phyloP scores from a whole-genome alignment of 2,888 invertebrate species.

The Amblyteles armatorius region DNA sequence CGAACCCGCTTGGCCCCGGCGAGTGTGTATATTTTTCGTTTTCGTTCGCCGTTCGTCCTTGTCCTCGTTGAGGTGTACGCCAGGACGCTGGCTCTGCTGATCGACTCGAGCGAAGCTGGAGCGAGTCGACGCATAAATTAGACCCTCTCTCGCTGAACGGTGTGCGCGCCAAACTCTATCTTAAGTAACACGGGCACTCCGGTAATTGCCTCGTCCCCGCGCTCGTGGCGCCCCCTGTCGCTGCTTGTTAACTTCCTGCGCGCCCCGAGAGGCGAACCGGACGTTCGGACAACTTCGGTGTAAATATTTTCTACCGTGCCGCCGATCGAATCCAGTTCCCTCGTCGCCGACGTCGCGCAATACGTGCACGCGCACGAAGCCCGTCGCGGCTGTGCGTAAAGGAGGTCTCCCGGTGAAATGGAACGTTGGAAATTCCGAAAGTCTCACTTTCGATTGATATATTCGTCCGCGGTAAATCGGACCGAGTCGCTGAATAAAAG shows the following conservation, averaged over 20 bases:
- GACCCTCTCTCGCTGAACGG: constrained; percentile 45
- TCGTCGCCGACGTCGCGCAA: not conserved
- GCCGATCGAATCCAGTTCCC: constrained; percentile 14
- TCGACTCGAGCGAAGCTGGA: constrained; percentile 41
- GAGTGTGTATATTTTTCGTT: constrained; percentile 25
- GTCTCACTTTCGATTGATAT: constrained; percentile 28
- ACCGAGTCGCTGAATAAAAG: constrained; percentile 43
- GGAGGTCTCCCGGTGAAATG: not conserved
- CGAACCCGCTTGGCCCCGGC: constrained; percentile 25
- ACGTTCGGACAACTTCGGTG: constrained; percentile 56
- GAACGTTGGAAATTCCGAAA: not conserved
- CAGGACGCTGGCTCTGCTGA: constrained; percentile 7
- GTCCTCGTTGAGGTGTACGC: constrained; percentile 19
- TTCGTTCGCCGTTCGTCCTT: constrained; percentile 10
- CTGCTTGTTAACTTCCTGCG: constrained; percentile 63
- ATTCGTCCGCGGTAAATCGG: constrained; percentile 17
- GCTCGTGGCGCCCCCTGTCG: constrained; percentile 65
- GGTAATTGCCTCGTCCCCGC: constrained; percentile 67
- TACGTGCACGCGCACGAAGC: not conserved
- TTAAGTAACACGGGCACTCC: constrained; percentile 67
- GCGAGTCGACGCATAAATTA: constrained; percentile 71
- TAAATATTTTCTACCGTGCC: constrained; percentile 45
- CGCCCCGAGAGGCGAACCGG: constrained; percentile 27
- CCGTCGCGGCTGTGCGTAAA: not conserved
- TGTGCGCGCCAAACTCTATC: constrained; percentile 64